Evolutionary conservation across 2,797 vertebrate genomes (phyloP), one percentile per base, ranked within the genome.

Genomic region (Enteromius argenteus): DNA sequence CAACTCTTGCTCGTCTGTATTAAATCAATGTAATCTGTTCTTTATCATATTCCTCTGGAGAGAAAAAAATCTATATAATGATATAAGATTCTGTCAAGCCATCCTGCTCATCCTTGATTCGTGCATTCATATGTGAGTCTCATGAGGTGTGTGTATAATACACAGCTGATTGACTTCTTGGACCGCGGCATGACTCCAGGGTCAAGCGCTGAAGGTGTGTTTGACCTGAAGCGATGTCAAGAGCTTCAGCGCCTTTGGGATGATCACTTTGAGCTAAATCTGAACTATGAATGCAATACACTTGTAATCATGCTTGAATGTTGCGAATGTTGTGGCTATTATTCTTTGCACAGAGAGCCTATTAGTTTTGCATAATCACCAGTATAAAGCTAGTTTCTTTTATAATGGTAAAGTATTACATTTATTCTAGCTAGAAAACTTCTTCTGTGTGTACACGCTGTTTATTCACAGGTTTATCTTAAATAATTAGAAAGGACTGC

Each of bases 21-120:
- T 83, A 68, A 68, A 76, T 83, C 81, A 68, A 68, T 83, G 72
- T 42, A 76, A 83, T 83, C n/a, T 58, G 49, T 60, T 81, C 51
- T 81, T 58, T 60, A 80, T 64, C 79, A 72, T 78, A 79, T 85
- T 78, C 60, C 64, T 30, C 35, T 10, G 32, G 62, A 76, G 19
- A 30, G 19, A n/a, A 32, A 32, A 68, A 62, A 27, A 80, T 76
- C 81, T 30, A 30, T 81, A n/a, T 51, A 77, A 68, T 13, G 84
- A 71, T 69, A 51, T 53, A 10, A 13, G 21, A 83, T 74, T 74
- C 15, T 76, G 58, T 66, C 68, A 49, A 51, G 80, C 42, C 7
- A 0, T 51, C 30, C 71, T 73, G 19, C 39, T 37, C 68, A 62
- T 37, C 68, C 11, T 62, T 74, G 56, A 49, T 74, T 64, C 64